Evolutionary conservation across 2,888 invertebrate species (phyloP), one percentile per base, ranked within the genome.

Genomic region (Xanthia icteritia): DNA sequence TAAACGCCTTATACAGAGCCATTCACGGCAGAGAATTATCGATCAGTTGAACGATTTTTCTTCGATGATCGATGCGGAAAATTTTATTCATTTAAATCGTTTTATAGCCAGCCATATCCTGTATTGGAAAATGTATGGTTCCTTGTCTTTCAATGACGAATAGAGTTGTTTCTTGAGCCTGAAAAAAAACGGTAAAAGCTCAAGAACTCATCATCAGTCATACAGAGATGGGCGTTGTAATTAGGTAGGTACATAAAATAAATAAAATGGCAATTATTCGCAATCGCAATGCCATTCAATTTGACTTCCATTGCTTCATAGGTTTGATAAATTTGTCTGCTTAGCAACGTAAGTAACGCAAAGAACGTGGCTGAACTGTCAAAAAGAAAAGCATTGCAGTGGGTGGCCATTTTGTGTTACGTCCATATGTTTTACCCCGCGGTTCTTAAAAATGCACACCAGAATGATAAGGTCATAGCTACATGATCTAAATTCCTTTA

Each of bases 1-100:
- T 83, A 78, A 81, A 83, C 64, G 67, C 86, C 79, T 48, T 76
- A 76, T 61, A 73, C 42, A 76, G 79, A 77, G 69, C 73, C 54
- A 71, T 84, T 75, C 15, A 71, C 15, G 73, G 84, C 13, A 73
- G 27, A 68, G 78, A 75, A 67, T 84, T 78, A 86, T 83, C 56
- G 81, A 83, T 82, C 69, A 68, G 81, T 79, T 70, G 60, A 78
- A 71, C 45, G 54, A 84, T 83, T 86, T 84, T 86, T 84, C 78
- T 67, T 67, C 67, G 72, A 88, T 77, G 84, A 84, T 80, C 72
- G 65, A 79, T 71, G 80, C 56, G 36, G 76, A 78, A 76, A 81
- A 82, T 77, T 70, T 74, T 63, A 76, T 81, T 73, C n/a, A 77
- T 85, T 60, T 79, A 72, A 69, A 73, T 54, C 23, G 66, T 61